Evolutionary conservation across 2,888 invertebrate genomes (phyloP).

Genomic region (Drosophila picticornis): DNA sequence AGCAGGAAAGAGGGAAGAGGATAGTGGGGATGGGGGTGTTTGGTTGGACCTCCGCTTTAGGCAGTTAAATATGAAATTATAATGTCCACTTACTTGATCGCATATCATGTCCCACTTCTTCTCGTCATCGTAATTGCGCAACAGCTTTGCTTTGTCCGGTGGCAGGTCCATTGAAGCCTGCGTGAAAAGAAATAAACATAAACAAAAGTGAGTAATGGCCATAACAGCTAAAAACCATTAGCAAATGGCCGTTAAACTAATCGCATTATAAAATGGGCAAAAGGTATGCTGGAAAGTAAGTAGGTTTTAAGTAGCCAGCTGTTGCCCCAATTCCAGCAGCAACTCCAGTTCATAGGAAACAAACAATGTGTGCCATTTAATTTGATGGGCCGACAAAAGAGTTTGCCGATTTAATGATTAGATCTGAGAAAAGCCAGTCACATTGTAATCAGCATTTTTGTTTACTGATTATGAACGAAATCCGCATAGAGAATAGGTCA

Average conservation of each 20-base stretch:
- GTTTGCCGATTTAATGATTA: neutral
- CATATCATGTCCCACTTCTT: constrained; percentile 99
- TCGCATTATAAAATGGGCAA: neutral
- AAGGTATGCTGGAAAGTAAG: neutral
- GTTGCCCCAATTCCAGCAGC: neutral
- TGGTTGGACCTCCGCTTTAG: neutral
- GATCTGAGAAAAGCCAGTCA: neutral
- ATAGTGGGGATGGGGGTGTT: neutral
- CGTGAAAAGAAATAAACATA: constrained; percentile 81
- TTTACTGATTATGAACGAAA: constrained; percentile 2
- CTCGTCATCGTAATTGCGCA: constrained; percentile 97
- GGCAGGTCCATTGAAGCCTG: constrained; percentile 99
- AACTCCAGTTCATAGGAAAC: neutral
- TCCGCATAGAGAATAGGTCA: neutral
- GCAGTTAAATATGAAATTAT: constrained; percentile 31
- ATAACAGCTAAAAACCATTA: constrained; percentile 44
- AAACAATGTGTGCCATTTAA: neutral
- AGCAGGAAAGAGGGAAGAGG: neutral
- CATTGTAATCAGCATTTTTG: constrained; percentile 1
- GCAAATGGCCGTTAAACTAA: constrained; percentile 22
- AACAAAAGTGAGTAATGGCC: constrained; percentile 42
- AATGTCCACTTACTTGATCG: constrained; percentile 92
- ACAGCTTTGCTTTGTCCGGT: constrained; percentile 98
- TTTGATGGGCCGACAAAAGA: neutral
- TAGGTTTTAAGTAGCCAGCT: neutral